Evolutionary conservation across 2,888 invertebrate species (phyloP).

Genomic region (Eristalis arbustorum): DNA sequence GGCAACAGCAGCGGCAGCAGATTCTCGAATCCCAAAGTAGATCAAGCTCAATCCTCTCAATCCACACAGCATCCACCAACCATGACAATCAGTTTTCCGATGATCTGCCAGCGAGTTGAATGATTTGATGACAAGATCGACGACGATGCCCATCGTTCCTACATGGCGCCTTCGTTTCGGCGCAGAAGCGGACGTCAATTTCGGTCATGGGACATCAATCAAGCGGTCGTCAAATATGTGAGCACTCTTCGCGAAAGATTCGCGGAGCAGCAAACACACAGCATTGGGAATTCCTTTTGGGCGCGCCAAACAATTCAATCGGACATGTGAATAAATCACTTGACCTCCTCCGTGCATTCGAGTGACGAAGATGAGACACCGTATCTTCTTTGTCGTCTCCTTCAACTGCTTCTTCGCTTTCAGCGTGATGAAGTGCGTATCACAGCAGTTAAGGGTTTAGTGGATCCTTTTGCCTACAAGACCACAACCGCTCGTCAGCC

Average conservation of each 20-base stretch:
- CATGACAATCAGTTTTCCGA: slow-evolving; percentile 52
- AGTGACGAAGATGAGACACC: slow-evolving; percentile 73
- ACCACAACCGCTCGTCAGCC: slow-evolving; percentile 73
- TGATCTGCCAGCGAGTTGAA: slow-evolving; percentile 56
- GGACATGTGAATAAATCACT: slow-evolving; percentile 80
- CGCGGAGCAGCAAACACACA: slow-evolving; percentile 60
- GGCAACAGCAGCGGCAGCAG: background rate
- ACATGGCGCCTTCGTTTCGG: slow-evolving; percentile 80
- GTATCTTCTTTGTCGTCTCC: slow-evolving; percentile 50
- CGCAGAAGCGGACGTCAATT: slow-evolving; percentile 78
- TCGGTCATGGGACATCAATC: slow-evolving; percentile 80
- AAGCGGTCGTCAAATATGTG: slow-evolving; percentile 75
- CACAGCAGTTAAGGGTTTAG: slow-evolving; percentile 71
- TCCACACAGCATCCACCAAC: slow-evolving; percentile 31
- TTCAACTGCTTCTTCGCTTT: slow-evolving; percentile 5
- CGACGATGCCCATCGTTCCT: slow-evolving; percentile 67
- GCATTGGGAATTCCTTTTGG: slow-evolving; percentile 73
- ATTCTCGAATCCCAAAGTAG: slow-evolving; percentile 59
- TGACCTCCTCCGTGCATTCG: slow-evolving; percentile 71
- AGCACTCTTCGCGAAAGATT: slow-evolving; percentile 65
- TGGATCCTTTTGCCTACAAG: slow-evolving; percentile 76
- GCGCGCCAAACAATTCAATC: slow-evolving; percentile 80
- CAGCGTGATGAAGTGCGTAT: slow-evolving; percentile 67
- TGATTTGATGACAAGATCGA: slow-evolving; percentile 67
- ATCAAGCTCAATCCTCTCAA: slow-evolving; percentile 64